These are phyloP conservation scores for Tenebrosternarchus preto DNA, from an alignment of 2,113 vertebrate species.

Conservation along the genomic window DNA sequence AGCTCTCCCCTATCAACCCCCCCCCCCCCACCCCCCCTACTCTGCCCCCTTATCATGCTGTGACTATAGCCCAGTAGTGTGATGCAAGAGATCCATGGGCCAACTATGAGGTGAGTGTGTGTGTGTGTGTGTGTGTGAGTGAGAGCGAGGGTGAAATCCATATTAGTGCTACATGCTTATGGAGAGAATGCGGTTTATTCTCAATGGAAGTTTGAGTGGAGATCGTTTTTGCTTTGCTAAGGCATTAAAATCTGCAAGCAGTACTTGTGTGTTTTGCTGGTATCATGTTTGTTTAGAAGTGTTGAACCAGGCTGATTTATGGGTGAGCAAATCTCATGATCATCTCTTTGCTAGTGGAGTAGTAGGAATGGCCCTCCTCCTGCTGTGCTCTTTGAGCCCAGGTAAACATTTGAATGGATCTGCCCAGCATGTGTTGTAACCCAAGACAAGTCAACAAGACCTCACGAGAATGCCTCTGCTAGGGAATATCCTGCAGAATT, in stretches of 20 bases:
- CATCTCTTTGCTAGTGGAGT: background rate
- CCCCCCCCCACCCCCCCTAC: too few relatives aligned
- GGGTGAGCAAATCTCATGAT: background rate
- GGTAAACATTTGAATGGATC: background rate
- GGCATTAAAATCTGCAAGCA: background rate
- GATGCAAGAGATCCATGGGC: background rate
- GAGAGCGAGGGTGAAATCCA: background rate
- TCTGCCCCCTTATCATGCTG: background rate
- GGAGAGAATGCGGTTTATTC: background rate
- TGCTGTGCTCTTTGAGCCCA: background rate
- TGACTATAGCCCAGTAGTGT: background rate
- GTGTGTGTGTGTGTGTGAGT: slow-evolving; percentile 18
- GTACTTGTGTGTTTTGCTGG: background rate
- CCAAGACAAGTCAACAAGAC: background rate
- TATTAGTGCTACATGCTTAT: too few relatives aligned
- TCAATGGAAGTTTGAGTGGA: background rate
- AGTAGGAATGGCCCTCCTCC: background rate
- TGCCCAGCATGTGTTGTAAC: background rate
- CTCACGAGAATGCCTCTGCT: background rate
- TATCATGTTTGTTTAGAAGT: background rate
- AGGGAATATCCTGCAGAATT: background rate
- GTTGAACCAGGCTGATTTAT: background rate
- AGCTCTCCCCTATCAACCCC: background rate
- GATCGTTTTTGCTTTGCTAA: background rate
- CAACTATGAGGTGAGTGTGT: background rate